Evolutionary conservation across 2,797 vertebrate genomes (phyloP), one percentile per base, ranked within the genome.

Genomic region (Antrozous pallidus): DNA sequence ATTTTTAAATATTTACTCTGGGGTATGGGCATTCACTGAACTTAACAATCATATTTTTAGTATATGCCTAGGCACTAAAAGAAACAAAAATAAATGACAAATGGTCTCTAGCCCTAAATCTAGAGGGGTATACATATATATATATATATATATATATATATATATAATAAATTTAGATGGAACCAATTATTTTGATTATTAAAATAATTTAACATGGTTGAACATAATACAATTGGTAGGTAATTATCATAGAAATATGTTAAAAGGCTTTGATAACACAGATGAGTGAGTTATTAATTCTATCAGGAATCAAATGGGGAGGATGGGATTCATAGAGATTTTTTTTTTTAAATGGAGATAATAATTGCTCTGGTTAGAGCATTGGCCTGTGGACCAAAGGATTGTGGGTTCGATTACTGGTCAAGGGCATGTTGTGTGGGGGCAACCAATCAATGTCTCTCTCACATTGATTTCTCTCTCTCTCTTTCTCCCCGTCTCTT

Each of bases 261-360:
- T 67, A 93, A 95, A 93, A 33, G 73, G 28, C 10, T 82, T 31
- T 47, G 47, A 71, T 18, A 88, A 86, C n/a, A 93, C 24, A 94
- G 56, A 81, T 38, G 24, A 95, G 3, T 49, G 14, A 93, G 58
- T 93, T 63, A 54, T 75, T 88, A 58, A 75, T 54, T 92, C 61
- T 75, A 8, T 71, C 70, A 96, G 42, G 38, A 95, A 93, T 89
- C 67, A 38, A 78, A 77, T 63, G 54, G 16, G 61, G 54, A 91
- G 8, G n/a, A 70, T 73, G 33, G 31, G 16, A 79, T 85, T 92
- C n/a, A 51, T 22, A 0, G 22, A 42, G 54, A 42, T 26, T 47
- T 63, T 58, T 51, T 73, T 74, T 4, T 12, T 12, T n/a, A n/a
- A 45, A 56, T 74, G 7, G 11, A 79, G 40, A 71, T 56, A 91